Base-by-base conservation (phyloP, 2,888 invertebrate genomes). In the Dynastes hyllus region DNA sequence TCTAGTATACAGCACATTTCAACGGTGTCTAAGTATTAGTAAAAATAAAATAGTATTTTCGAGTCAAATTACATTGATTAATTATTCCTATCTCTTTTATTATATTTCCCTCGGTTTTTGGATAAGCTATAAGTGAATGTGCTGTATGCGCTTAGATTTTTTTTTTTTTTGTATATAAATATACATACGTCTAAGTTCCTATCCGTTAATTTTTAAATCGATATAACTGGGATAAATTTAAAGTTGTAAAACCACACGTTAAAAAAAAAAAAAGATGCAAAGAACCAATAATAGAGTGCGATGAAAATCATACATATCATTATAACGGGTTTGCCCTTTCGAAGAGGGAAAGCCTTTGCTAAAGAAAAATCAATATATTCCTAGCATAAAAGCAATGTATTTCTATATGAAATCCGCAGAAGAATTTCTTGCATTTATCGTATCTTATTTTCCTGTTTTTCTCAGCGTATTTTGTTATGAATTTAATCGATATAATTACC, bases 261-360 rank as follows among this genome's bases (percentile, higher is more conserved):
- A 37, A 37, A 37, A 5, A 2, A 37, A 0, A 5, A 37, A 37
- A 37, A 37, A 37, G 5, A 13, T 40, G 61, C 11, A 45, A 40
- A 75, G 45, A 63, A 27, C 22, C 13, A 61, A 40, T 51, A 27
- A 51, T 27, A 51, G 29, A 40, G 61, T 45, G 45, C 45, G 29
- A 45, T 75, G 73, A 61, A 75, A 75, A 61, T 63, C 27, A 75
- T 75, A 75, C 73, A 75, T 75, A 75, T 75, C 73, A 75, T 61
- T 75, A 63, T 75, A 75, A 75, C 73, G 73, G 73, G 73, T 75
- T 75, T 75, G 73, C 55, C 50, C 63, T 75, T 50, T 75, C 27
- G 11, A 61, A 45, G 40, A 50, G 29, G 29, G 61, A 75, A 63
- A 27, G 61, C 61, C 61, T 75, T 75, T 22, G 13, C 53, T 37